Evolutionary conservation across 2,113 vertebrate genomes (phyloP).

Genomic region (Acanthisitta chloris): DNA sequence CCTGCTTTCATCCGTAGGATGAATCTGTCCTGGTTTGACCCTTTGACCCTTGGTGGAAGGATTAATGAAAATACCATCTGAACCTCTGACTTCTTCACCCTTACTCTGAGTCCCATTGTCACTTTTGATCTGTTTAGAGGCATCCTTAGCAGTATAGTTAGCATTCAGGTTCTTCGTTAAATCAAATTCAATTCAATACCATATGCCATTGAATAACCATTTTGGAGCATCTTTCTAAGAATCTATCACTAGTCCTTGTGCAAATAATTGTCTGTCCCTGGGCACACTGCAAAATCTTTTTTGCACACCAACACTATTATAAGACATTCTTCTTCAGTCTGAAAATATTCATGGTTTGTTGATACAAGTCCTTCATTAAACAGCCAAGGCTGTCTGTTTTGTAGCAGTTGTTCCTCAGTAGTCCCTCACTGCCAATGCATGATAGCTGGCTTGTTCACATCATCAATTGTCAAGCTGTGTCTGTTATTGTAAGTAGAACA

Average conservation of each 20-base stretch:
- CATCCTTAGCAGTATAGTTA: neutral
- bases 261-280: neutral
- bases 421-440: neutral
- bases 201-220: neutral
- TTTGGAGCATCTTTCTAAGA: neutral
- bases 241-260: neutral
- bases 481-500: neutral
- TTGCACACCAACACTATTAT: neutral
- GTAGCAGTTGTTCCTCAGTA: neutral
- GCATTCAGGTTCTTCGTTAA: neutral
- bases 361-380: neutral
- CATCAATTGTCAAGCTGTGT: neutral
- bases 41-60: slow-evolving; percentile 17
- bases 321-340: neutral
- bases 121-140: slow-evolving; percentile 27
- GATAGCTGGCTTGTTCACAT: neutral
- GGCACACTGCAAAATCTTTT: neutral
- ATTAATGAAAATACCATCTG: slow-evolving; percentile 39
- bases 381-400: neutral
- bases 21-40: slow-evolving; percentile 8
- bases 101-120: neutral
- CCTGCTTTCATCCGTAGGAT: slow-evolving; percentile 16
- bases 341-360: neutral
- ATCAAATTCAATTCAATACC: neutral
- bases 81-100: slow-evolving; percentile 24